Percentiles rank a stretch among this genome's conserved stretches.
Conservation (phyloP, 2,888 invertebrate genomes). For the Pristionchus arcanus region DNA sequence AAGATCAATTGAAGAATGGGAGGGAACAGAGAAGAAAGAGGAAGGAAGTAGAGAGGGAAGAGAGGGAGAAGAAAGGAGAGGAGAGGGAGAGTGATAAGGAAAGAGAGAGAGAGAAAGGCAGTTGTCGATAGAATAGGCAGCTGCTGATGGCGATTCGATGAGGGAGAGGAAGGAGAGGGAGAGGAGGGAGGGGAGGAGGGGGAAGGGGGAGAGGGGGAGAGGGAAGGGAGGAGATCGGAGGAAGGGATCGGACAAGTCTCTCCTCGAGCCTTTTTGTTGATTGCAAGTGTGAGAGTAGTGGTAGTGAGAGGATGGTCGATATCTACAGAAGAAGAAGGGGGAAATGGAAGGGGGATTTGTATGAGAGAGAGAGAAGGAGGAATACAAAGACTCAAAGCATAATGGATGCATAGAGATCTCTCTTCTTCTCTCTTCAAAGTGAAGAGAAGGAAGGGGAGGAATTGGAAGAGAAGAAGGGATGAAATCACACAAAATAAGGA, state of each 20-base stretch:
- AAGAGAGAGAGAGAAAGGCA: not conserved
- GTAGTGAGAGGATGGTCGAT: conserved; percentile 27
- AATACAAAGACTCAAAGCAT: conserved; percentile 13
- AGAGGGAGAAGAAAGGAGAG: not conserved
- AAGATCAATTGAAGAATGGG: not conserved
- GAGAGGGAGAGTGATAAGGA: not conserved
- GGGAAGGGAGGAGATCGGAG: not conserved
- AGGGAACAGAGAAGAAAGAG: conserved; percentile 3
- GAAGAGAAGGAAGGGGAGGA: not conserved
- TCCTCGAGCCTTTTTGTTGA: conserved; percentile 29
- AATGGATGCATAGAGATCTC: conserved; percentile 35
- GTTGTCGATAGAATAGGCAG: not conserved
- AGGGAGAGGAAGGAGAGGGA: not conserved
- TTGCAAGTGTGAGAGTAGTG: conserved; percentile 29
- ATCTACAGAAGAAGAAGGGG: conserved; percentile 11
- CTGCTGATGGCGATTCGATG: not conserved
- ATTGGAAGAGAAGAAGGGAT: not conserved
- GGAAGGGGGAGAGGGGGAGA: not conserved
- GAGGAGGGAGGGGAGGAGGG: not conserved
- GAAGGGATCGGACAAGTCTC: conserved; percentile 20
- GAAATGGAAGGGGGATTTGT: not conserved
- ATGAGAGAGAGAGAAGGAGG: not conserved
- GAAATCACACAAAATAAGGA: not conserved
- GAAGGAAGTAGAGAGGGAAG: not conserved
- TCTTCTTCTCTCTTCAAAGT: not conserved